Conservation (phyloP, 1,140 invertebrate species). For the Wiebesia pumilae region DNA sequence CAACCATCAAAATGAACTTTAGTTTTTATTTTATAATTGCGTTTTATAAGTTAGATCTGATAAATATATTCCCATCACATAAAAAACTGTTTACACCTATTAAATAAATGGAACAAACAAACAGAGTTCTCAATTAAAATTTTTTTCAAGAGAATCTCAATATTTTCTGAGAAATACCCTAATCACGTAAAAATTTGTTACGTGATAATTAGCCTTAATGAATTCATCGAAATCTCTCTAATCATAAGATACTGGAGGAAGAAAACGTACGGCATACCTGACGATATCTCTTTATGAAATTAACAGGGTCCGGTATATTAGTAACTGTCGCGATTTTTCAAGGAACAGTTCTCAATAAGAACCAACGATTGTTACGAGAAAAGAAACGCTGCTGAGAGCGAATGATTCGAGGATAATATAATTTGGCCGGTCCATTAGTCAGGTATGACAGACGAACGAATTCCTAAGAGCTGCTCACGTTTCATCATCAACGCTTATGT, state of each 20-base stretch:
- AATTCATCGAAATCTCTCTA: conserved; percentile 1
- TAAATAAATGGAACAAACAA: neutral
- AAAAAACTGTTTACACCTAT: conserved; percentile 21
- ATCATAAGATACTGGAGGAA: neutral
- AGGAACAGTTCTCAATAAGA: neutral
- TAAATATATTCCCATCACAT: neutral
- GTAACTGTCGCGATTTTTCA: conserved; percentile 46
- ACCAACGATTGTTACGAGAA: neutral
- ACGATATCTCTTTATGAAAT: neutral
- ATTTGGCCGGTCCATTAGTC: conserved; percentile 61
- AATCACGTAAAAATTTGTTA: conserved; percentile 7
- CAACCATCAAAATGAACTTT: too few species aligned
- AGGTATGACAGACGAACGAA: conserved; percentile 36
- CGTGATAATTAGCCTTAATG: conserved; percentile 34
- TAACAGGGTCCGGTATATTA: neutral
- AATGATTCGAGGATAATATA: conserved; percentile 60
- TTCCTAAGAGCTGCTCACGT: conserved; percentile 15
- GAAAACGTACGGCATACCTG: neutral
- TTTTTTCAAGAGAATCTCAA: neutral
- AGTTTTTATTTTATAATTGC: neutral
- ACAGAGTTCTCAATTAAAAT: too few species aligned
- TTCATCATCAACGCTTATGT: conserved; percentile 30
- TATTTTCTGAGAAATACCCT: neutral
- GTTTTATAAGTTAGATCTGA: neutral
- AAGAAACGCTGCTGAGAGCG: neutral